Evolutionary conservation across 2,113 vertebrate genomes (phyloP).

Genomic region (Cynoglossus semilaevis): DNA sequence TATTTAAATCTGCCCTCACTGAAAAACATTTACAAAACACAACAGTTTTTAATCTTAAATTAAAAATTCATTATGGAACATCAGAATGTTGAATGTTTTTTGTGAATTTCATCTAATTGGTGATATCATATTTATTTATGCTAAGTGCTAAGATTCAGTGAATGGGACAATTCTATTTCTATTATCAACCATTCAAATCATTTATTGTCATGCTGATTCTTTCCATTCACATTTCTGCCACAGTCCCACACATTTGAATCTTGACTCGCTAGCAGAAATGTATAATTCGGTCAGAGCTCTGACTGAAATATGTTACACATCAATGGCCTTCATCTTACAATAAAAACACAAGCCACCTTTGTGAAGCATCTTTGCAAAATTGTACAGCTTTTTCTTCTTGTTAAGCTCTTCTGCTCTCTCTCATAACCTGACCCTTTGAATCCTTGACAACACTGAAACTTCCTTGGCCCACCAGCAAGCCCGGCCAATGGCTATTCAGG

Average conservation of each 20-base stretch:
- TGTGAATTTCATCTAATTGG: no score
- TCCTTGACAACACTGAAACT: constrained; percentile 41
- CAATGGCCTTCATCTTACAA: constrained; percentile 7
- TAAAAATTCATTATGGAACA: no score
- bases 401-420: constrained; percentile 26
- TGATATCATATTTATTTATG: no score
- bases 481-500: constrained; percentile 31
- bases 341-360: constrained; percentile 19
- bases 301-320: constrained; percentile 12
- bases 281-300: background rate
- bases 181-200: no score
- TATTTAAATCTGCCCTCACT: no score
- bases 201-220: no score
- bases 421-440: constrained; percentile 50
- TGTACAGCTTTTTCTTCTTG: constrained; percentile 9
- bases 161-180: no score
- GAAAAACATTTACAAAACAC: no score
- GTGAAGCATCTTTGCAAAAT: constrained; percentile 25
- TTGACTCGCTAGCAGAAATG: background rate
- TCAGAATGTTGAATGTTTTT: no score
- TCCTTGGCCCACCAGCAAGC: constrained; percentile 40
- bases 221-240: no score
- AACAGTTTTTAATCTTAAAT: no score
- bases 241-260: background rate
- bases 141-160: no score